Base-by-base conservation (phyloP, 1,140 invertebrate species). In the Lutraria rhynchaena region DNA sequence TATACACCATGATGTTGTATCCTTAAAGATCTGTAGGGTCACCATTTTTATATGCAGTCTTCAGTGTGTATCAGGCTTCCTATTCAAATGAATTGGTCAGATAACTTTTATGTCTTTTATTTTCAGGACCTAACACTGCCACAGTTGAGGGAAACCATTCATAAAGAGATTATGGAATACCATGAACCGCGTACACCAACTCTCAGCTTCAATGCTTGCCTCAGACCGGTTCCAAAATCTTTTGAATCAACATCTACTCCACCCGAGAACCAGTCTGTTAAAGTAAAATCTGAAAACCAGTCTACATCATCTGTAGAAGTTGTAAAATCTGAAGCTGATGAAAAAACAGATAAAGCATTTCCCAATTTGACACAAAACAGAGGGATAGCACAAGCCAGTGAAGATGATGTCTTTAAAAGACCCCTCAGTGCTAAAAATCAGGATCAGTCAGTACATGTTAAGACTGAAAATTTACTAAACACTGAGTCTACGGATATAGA, bases 141-240 rank as follows among this genome's bases (percentile, higher is more conserved):
- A 24, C 63, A 85, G 13, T 65, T 91, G 31, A 63, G 88, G 58
- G 82, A 88, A 17, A 84, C 85, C 4, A 89, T 91, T 19, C 86
- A 86, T 51, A 87, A 89, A 35, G 90, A 91, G 67, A 88, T 89
- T 19, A 87, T 88, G 85, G 87, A 88, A 1, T 92, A 88, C 63
- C 89, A 90, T 61, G 82, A 89, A 61, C 87, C 89, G 0, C 85
- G 83, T 63, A 83, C 81, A 7, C 83, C 87, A 22, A 80, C 85
- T 5, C 76, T 89, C 13, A 89, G 85, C 63, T 90, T 91, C 65
- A 85, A 67, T 83, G 88, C 87, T 17, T 85, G 84, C 44, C 83
- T 91, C 1, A 81, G 87, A 41, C 90, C 90, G 29, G 90, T 86
- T 19, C 87, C 90, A 9, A 89, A 89, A 55, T 49, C 82, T 22